phyloP scores from a whole-genome alignment of 2,113 vertebrate species.

The Atherinomorus stipes region DNA sequence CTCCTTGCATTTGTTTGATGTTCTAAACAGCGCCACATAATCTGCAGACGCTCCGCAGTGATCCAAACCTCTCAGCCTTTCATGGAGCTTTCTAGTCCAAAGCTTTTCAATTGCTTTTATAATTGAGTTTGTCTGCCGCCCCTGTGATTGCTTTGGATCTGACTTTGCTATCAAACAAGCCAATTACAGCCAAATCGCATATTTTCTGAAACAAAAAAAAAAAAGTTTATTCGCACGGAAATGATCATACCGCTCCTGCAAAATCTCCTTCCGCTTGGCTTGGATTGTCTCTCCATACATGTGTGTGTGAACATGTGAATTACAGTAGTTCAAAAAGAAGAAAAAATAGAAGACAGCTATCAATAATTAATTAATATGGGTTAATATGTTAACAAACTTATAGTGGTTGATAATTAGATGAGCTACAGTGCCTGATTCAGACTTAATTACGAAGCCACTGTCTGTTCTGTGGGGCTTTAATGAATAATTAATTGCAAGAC shows the following conservation, averaged over 20 bases:
- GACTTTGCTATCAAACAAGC: slow-evolving; percentile 75
- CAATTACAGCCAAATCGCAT: slow-evolving; percentile 72
- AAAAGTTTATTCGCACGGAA: slow-evolving; percentile 56
- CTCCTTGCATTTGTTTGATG: slow-evolving; percentile 75
- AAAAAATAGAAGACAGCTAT: slow-evolving; percentile 49
- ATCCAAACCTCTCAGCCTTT: slow-evolving; percentile 74
- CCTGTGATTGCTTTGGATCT: slow-evolving; percentile 77
- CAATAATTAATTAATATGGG: slow-evolving; percentile 79
- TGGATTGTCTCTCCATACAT: slow-evolving; percentile 13
- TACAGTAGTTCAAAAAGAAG: slow-evolving; percentile 27
- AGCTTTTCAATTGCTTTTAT: slow-evolving; percentile 79
- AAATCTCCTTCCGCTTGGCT: slow-evolving; percentile 24
- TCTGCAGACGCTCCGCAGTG: slow-evolving; percentile 67
- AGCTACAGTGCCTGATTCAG: slow-evolving; percentile 76
- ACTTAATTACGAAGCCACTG: slow-evolving; percentile 77
- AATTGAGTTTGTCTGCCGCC: slow-evolving; percentile 79
- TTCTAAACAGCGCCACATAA: slow-evolving; percentile 73
- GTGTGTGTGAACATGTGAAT: slow-evolving; percentile 19
- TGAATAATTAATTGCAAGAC: slow-evolving; percentile 77
- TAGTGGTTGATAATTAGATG: slow-evolving; percentile 78
- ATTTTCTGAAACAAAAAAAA: slow-evolving; percentile 45
- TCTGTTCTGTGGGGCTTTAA: slow-evolving; percentile 75
- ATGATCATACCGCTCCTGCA: slow-evolving; percentile 54
- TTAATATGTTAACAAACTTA: slow-evolving; percentile 82
- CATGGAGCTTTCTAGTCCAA: slow-evolving; percentile 73